These are phyloP conservation scores for Stigmatopora argus DNA, from an alignment of 2,113 vertebrate genomes.

Conservation along the genomic window DNA sequence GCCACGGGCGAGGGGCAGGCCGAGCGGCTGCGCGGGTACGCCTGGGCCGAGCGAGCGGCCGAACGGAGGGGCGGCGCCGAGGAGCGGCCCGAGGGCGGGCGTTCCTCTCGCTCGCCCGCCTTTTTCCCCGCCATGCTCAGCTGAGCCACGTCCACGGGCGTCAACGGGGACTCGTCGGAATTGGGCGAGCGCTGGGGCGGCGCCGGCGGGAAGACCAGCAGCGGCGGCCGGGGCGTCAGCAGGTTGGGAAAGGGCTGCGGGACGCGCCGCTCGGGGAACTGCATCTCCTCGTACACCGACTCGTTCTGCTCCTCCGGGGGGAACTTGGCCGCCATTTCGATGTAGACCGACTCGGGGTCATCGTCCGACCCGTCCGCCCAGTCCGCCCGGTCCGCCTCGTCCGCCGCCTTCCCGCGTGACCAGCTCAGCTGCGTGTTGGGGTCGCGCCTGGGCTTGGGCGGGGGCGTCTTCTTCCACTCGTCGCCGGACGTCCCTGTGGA, in stretches of 20 bases:
- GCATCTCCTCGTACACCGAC: constrained; percentile 97
- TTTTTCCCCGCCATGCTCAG: constrained; percentile 86
- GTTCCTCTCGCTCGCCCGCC: constrained; percentile 45
- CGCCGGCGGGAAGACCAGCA: constrained; percentile 89
- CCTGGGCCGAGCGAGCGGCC: constrained; percentile 80
- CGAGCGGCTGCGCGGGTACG: constrained; percentile 88
- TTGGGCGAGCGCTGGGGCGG: constrained; percentile 91
- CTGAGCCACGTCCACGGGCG: constrained; percentile 87
- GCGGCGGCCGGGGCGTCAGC: constrained; percentile 84
- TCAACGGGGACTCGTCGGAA: constrained; percentile 93
- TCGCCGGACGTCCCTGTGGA: constrained; percentile 71
- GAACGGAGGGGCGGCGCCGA: constrained; percentile 88
- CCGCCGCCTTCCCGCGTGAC: constrained; percentile 57
- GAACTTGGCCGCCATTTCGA: constrained; percentile 96
- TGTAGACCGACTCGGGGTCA: constrained; percentile 92
- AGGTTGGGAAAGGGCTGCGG: constrained; percentile 94
- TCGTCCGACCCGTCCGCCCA: constrained; percentile 45
- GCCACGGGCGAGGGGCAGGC: constrained; percentile 92
- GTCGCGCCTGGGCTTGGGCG: constrained; percentile 92
- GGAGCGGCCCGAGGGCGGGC: constrained; percentile 74
- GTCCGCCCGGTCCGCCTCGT: constrained; percentile 58
- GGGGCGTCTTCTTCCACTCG: constrained; percentile 90
- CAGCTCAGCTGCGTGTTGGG: constrained; percentile 95
- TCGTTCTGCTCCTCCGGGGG: constrained; percentile 81
- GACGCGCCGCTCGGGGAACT: constrained; percentile 90